Evolutionary conservation across 2,797 vertebrate genomes (phyloP), one percentile per base, ranked within the genome.

Genomic region (Ctenosaura bakeri): DNA sequence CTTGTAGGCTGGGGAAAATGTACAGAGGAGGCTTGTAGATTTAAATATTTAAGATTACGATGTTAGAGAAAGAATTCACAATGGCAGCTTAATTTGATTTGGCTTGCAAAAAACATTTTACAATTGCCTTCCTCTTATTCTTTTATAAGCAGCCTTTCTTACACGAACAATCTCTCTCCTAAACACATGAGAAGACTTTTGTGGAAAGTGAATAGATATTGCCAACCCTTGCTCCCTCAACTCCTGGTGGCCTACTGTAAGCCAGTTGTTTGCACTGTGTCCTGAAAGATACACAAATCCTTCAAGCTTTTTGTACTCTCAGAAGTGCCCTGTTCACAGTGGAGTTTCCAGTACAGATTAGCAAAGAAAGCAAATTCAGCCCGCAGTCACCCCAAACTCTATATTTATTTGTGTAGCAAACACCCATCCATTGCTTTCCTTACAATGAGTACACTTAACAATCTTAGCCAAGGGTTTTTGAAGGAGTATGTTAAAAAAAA

Each of bases 211-310:
- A 92, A 93, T 87, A 90, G 82, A 83, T 56, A 42, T 16, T 0
- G 84, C 91, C 89, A 59, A 69, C 64, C 84, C 91, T 87, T 12
- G 56, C 91, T 95, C 84, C 90, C 18, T 20, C 90, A 93, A 89
- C 0, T 95, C 94, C 92, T 90, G 83, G 92, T 94, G 94, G 90
- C 95, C 96, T 96, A 95, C 96, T 97, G 95, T 97, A 96, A 96
- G 91, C 90, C 93, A 85, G 94, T 97, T 98, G 98, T 98, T 98
- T 98, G 98, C 98, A 97, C 96, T 98, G 94, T 96, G 96, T 98
- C 96, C 98, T 96, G 97, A 98, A 98, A 97, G 95, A 97, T 98
- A 98, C 98, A 98, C 98, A 98, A 98, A 98, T 98, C 98, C 98
- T 98, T 97, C 96, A 98, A 94, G 97, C 97, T 97, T 98, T 97